Conservation (phyloP, 1,140 invertebrate genomes). For the Zaprionus ornatus region DNA sequence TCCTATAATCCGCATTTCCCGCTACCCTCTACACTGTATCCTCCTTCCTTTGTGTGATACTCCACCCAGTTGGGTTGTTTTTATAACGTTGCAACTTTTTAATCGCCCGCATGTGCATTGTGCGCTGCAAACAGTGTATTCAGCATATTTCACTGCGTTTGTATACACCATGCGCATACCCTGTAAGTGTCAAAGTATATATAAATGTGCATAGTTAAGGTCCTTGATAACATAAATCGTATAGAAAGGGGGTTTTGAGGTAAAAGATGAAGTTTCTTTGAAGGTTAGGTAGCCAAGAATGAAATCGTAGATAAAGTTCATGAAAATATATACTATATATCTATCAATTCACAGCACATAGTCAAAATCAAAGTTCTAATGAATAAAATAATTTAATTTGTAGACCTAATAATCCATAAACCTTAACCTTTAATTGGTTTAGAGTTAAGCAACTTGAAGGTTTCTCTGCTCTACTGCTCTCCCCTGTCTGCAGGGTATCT, state of each 20-base stretch:
- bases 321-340: neutral
- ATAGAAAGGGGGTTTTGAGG: too few species aligned
- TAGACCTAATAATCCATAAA: too few species aligned
- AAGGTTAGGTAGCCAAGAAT: too few species aligned
- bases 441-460: too few species aligned
- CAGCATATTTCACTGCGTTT: slow-evolving; percentile 37
- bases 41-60: neutral
- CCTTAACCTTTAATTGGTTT: too few species aligned
- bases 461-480: too few species aligned
- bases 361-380: too few species aligned
- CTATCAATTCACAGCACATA: too few species aligned
- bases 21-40: neutral
- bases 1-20: neutral
- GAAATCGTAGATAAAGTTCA: neutral
- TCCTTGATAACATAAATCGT: neutral
- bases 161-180: slow-evolving; percentile 14
- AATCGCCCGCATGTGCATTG: slow-evolving; percentile 66
- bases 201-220: neutral
- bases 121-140: slow-evolving; percentile 47
- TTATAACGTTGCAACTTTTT: slow-evolving; percentile 58
- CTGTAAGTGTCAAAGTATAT: neutral
- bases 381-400: too few species aligned
- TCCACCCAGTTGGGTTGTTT: slow-evolving; percentile 35
- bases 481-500: neutral
- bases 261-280: too few species aligned